Conservation (phyloP, 1,140 invertebrate genomes). For the Bombus sibiricus region DNA sequence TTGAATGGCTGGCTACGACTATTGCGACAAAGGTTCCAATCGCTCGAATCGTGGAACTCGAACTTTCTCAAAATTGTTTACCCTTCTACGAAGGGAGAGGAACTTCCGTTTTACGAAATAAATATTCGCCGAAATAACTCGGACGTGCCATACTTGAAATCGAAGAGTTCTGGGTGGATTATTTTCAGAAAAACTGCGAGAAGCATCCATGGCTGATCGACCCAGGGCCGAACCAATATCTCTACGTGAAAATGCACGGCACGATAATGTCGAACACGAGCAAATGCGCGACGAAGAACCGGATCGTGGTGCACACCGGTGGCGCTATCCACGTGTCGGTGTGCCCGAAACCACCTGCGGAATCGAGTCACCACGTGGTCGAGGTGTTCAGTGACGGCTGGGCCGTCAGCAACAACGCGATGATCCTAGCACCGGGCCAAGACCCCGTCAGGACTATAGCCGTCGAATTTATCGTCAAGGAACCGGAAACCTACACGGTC, state of each 20-base stretch:
- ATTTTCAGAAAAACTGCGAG: slow-evolving; percentile 88
- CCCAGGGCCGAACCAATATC: slow-evolving; percentile 86
- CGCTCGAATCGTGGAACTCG: too few species aligned
- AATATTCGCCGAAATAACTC: too few species aligned
- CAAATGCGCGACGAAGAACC: slow-evolving; percentile 87
- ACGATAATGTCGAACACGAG: slow-evolving; percentile 83
- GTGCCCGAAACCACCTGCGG: slow-evolving; percentile 86
- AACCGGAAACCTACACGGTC: slow-evolving; percentile 87
- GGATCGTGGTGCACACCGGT: slow-evolving; percentile 89
- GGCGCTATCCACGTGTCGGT: slow-evolving; percentile 86
- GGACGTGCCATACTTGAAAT: too few species aligned
- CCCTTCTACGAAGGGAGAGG: too few species aligned
- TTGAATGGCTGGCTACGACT: too few species aligned
- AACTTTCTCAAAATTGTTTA: too few species aligned
- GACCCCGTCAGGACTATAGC: slow-evolving; percentile 87
- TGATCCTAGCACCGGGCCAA: slow-evolving; percentile 84
- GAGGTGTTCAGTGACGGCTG: slow-evolving; percentile 94
- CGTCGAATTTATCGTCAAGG: slow-evolving; percentile 90
- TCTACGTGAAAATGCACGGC: slow-evolving; percentile 88
- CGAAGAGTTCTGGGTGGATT: neutral
- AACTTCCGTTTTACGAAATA: too few species aligned
- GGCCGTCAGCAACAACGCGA: slow-evolving; percentile 84
- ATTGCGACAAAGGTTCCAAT: too few species aligned
- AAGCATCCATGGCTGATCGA: slow-evolving; percentile 91
- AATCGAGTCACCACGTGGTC: slow-evolving; percentile 84